Evolutionary conservation across 1,140 invertebrate genomes (phyloP), one percentile per base, ranked within the genome.

Genomic region (Tetramorium parvispinum): DNA sequence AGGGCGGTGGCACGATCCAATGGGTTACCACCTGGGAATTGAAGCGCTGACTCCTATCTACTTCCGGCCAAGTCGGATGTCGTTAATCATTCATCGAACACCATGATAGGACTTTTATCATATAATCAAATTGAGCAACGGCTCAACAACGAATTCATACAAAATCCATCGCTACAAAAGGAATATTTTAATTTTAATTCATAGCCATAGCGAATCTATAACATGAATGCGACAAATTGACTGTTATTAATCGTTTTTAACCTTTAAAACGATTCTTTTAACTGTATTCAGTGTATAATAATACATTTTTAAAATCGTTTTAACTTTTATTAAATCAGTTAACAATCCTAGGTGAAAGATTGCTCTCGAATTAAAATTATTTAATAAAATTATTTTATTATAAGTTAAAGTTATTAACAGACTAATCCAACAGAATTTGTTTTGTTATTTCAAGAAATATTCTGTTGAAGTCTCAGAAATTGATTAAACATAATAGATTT

Each of bases 61-160:
- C 89, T 90, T 90, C 66, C 85, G 85, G 53, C 46, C 16, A 82
- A 90, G 76, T 81, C 65, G 71, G 49, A 90, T 46, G 71, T 87
- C 85, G 66, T 90, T 87, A 85, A 73, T 78, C 59, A 65, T 89
- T 83, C 53, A 79, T 89, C 73, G 78, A 85, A 32, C 43, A 53
- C 11, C 65, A 53, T 66, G 59, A 86, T 86, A 51, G n/a, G 0
- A 65, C 8, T 27, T 70, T 61, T 21, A 37, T 18, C 46, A 55
- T 37, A 18, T 57, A 75, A 18, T 49, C 7, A 51, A 70, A 65
- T 16, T n/a, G n/a, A 65, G 43, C 21, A 13, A 13, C 43, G 10
- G 6, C 53, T n/a, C 4, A 16, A 24, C 6, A 75, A 75, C 11
- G 11, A 21, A 37, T 1, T 55, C 7, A 27, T 71, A 40, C 10